A percentile compares a stretch with the other conserved stretches of the same genome.
These are phyloP conservation scores for Nomada fabriciana DNA, from an alignment of 2,888 invertebrate species.

Conservation along the genomic window DNA sequence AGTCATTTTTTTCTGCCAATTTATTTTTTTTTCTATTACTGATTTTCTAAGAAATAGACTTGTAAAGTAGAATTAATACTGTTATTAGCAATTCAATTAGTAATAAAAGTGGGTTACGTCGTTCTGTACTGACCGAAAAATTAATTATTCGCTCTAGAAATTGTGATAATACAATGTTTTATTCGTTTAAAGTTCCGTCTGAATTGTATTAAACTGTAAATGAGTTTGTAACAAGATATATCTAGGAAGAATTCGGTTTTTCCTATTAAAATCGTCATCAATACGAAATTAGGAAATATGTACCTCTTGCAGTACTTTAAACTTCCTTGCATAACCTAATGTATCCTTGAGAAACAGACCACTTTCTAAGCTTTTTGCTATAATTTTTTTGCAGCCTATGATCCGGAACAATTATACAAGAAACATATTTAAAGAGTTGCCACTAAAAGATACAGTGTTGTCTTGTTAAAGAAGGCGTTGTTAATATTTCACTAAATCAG, in stretches of 20 bases:
- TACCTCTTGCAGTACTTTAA: background rate
- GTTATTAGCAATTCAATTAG: background rate
- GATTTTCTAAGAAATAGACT: background rate
- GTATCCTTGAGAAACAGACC: conserved; percentile 33
- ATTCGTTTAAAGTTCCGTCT: background rate
- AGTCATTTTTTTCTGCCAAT: background rate
- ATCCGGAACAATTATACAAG: background rate
- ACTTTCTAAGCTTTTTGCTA: conserved; percentile 45
- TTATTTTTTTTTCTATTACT: background rate
- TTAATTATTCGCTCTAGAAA: too few species aligned
- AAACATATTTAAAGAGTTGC: conserved; percentile 20
- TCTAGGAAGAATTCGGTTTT: background rate
- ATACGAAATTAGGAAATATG: conserved; percentile 7
- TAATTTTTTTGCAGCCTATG: conserved; percentile 8
- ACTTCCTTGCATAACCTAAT: conserved; percentile 1
- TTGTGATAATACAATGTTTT: background rate
- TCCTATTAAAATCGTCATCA: background rate
- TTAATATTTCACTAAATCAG: conserved; percentile 3
- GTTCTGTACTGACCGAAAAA: too few species aligned
- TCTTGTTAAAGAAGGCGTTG: background rate
- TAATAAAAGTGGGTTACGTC: background rate
- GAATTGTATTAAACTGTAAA: background rate
- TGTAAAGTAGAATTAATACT: background rate
- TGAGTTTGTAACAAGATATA: background rate
- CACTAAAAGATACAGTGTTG: background rate